These are phyloP conservation scores for Pheosia tremula DNA, from an alignment of 2,888 invertebrate genomes.

Conservation along the genomic window DNA sequence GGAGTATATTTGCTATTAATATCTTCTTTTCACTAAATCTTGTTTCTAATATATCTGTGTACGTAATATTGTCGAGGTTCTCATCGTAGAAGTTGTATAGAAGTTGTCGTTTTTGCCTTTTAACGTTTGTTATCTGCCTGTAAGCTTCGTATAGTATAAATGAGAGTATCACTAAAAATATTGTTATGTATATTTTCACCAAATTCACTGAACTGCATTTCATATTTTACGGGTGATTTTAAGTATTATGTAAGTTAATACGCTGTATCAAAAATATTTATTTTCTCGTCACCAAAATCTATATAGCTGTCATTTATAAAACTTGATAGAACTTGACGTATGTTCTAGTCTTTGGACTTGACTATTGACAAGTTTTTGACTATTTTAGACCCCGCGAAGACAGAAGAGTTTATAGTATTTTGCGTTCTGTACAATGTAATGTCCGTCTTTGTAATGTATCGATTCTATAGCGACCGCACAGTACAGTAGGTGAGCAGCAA, in stretches of 20 bases:
- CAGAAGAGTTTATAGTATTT: too few species aligned
- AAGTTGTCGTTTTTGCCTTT: constrained; percentile 28
- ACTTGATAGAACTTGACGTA: too few species aligned
- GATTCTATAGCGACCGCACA: too few species aligned
- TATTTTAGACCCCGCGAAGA: too few species aligned
- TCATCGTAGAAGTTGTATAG: constrained; percentile 33
- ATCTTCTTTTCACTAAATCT: constrained; percentile 15
- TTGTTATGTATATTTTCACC: not conserved
- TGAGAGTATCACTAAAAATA: constrained; percentile 13
- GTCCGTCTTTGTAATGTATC: too few species aligned
- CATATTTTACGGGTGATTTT: not conserved
- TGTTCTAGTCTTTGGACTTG: too few species aligned
- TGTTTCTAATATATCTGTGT: constrained; percentile 20
- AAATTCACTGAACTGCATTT: constrained; percentile 4
- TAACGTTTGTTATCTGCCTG: constrained; percentile 22
- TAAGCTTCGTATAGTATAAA: constrained; percentile 19
- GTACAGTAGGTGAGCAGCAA: too few species aligned
- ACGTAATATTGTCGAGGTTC: constrained; percentile 16
- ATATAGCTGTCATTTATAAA: not conserved
- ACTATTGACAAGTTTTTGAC: too few species aligned
- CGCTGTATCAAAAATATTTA: not conserved
- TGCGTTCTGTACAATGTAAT: too few species aligned
- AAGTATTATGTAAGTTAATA: not conserved
- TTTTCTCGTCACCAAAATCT: not conserved
- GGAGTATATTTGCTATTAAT: constrained; percentile 22